These are phyloP conservation scores for Ectemnius lituratus DNA, from an alignment of 2,888 invertebrate species.

Conservation along the genomic window DNA sequence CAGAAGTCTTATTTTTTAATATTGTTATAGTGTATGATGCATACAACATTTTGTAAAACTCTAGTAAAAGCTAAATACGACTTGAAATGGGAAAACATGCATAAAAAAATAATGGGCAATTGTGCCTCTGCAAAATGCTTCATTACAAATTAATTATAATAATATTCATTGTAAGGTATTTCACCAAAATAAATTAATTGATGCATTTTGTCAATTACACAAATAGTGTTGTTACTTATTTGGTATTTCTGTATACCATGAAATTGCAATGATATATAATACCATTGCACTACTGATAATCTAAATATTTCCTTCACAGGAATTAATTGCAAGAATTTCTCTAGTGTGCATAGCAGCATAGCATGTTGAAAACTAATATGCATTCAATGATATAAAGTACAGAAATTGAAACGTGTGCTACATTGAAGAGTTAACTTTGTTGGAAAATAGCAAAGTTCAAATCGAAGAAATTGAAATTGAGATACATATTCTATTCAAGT, in stretches of 20 bases:
- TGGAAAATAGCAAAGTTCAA: too few relatives aligned
- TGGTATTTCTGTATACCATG: conserved; percentile 40
- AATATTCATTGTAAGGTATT: conserved; percentile 68
- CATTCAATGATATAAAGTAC: too few relatives aligned
- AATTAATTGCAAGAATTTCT: too few relatives aligned
- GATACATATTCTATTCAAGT: too few relatives aligned
- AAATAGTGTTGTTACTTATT: conserved; percentile 58
- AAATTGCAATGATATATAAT: conserved; percentile 29
- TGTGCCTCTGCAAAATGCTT: conserved; percentile 70
- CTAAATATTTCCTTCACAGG: not conserved
- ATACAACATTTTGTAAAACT: conserved; percentile 26
- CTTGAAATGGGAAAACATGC: not conserved
- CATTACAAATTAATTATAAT: conserved; percentile 63
- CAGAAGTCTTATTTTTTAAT: too few relatives aligned
- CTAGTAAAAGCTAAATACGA: not conserved
- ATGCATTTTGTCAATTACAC: conserved; percentile 68
- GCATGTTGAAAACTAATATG: too few relatives aligned
- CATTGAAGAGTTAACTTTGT: too few relatives aligned
- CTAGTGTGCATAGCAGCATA: too few relatives aligned
- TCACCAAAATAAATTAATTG: conserved; percentile 68
- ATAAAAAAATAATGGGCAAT: conserved; percentile 52
- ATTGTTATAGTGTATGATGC: conserved; percentile 17
- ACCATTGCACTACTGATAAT: conserved; percentile 9
- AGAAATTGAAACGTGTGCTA: too few relatives aligned
- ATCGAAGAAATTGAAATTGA: too few relatives aligned